Conservation (phyloP, 2,888 invertebrate genomes). For the Caenorhabditis macrosperma region DNA sequence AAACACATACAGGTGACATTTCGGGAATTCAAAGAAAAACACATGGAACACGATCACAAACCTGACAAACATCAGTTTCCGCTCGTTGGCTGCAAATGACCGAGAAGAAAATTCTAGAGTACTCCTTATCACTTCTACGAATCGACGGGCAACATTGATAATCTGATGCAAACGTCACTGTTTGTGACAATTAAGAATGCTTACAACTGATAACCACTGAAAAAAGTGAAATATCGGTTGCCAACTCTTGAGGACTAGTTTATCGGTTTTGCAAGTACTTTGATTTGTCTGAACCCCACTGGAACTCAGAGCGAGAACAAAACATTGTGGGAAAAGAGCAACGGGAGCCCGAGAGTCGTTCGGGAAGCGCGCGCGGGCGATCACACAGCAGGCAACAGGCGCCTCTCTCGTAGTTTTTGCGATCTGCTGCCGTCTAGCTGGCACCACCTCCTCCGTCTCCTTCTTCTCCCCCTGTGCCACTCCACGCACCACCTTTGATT, state of each 20-base stretch:
- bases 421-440: slow-evolving; percentile 20
- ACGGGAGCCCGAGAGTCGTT: slow-evolving; percentile 24
- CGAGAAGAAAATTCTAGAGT: slow-evolving; percentile 3
- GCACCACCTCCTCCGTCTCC: slow-evolving; percentile 10
- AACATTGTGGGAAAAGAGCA: background rate
- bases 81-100: too few species aligned
- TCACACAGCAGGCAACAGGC: slow-evolving; percentile 22
- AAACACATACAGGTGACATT: background rate
- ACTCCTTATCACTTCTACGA: too few species aligned
- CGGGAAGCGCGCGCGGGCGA: slow-evolving; percentile 18
- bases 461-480: slow-evolving; percentile 3
- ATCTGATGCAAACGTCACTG: too few species aligned
- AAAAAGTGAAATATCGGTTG: too few species aligned
- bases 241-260: too few species aligned
- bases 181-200: too few species aligned
- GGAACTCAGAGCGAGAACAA: background rate
- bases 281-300: background rate
- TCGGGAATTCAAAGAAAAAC: background rate
- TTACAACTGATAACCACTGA: too few species aligned
- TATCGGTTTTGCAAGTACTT: background rate
- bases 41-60: background rate
- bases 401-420: slow-evolving; percentile 27
- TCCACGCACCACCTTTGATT: slow-evolving; percentile 19
- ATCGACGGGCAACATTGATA: too few species aligned
- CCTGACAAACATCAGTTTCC: too few species aligned